Evolutionary conservation across 2,113 vertebrate species (phyloP), one percentile per base, ranked within the genome.

Genomic region (Potamarius usumacintae): DNA sequence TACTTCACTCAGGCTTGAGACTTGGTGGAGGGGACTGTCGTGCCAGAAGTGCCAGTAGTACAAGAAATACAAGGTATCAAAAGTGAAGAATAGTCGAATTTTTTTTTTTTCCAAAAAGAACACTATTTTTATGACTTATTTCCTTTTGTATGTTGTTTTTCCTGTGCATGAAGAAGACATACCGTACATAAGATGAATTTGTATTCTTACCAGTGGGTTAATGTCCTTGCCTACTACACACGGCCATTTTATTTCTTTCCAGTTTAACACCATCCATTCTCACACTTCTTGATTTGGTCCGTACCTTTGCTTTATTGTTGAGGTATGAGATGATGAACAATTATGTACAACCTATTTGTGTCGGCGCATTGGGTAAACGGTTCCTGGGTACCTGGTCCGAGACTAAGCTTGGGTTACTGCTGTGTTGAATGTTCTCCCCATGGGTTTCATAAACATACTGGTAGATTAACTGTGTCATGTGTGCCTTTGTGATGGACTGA

Each of bases 1-100:
- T 42, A 58, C 71, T 69, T 85, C 34, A 71, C 42, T 77, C 79
- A 77, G 60, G 65, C 53, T 79, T 30, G 34, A 77, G 60, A 25
- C 52, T 78, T 6, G 63, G 14, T 42, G 57, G 20, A 79, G 77
- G 57, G 18, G 57, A 81, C 57, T 42, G 79, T 12, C 22, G 1
- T 5, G 14, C 57, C 9, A 27, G 7, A 89, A 78, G 67, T 58
- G 62, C 27, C 67, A 72, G 18, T 22, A 74, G 53, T 69, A 18
- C 0, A 74, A 60, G 30, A 57, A 74, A 20, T 8, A 9, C 1
- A n/a, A 74, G 69, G 2, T 17, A 57, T 18, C 14, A 34, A 34
- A 30, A 34, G 30, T 14, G 17, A 42, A 72, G 69, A 18, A 72
- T 71, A 34, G 7, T 71, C 15, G 4, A 4, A 17, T 34, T 34